phyloP scores from a whole-genome alignment of 2,888 invertebrate species.

The Taphrorychus bicolor region DNA sequence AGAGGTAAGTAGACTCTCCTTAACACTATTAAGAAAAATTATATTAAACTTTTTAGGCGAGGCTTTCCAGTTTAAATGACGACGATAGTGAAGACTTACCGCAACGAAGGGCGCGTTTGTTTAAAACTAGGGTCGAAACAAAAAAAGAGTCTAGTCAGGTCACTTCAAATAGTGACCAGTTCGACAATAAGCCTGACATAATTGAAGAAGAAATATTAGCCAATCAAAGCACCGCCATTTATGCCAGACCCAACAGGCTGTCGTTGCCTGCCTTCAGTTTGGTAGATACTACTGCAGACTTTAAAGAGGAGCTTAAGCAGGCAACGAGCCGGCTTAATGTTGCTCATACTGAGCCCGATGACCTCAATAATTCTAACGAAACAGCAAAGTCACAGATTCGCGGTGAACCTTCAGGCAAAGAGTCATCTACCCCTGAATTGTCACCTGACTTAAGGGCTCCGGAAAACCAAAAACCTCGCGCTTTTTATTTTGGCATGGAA shows the following conservation, averaged over 20 bases:
- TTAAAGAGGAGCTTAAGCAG: slow-evolving; percentile 63
- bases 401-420: slow-evolving; percentile 68
- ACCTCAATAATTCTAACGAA: neutral
- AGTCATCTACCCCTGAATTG: slow-evolving; percentile 69
- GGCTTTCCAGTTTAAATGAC: slow-evolving; percentile 58
- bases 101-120: slow-evolving; percentile 69
- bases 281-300: slow-evolving; percentile 61
- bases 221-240: slow-evolving; percentile 16
- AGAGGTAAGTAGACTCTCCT: slow-evolving; percentile 35
- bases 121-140: slow-evolving; percentile 78
- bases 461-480: slow-evolving; percentile 60
- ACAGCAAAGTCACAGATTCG: slow-evolving; percentile 35
- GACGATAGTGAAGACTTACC: slow-evolving; percentile 47
- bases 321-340: slow-evolving; percentile 54
- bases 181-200: slow-evolving; percentile 24
- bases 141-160: slow-evolving; percentile 58
- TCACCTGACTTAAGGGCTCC: slow-evolving; percentile 57
- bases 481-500: slow-evolving; percentile 84
- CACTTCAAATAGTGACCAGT: slow-evolving; percentile 40
- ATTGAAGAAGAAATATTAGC: slow-evolving; percentile 32
- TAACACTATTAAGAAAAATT: neutral
- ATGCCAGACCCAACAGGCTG: slow-evolving; percentile 53
- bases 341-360: neutral
- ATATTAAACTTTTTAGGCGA: slow-evolving; percentile 9
- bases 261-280: slow-evolving; percentile 58